These are phyloP conservation scores for Nemopilema nomurai DNA, from an alignment of 30 jellyfish, hydroid and myxozoan genomes.

Conservation along the genomic window DNA sequence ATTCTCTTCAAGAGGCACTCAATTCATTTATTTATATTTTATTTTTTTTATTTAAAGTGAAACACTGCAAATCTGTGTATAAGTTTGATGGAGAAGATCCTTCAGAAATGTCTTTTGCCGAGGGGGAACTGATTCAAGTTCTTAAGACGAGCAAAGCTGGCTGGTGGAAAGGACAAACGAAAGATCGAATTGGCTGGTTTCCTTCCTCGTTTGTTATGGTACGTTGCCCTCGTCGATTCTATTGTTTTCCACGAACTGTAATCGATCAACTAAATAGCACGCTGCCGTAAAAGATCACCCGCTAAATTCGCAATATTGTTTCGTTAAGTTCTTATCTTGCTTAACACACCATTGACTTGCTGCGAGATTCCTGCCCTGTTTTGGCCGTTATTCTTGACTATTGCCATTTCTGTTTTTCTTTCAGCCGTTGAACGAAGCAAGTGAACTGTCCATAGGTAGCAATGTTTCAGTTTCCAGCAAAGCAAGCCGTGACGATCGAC, in stretches of 20 bases:
- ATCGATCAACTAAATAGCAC: neutral
- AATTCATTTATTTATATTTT: neutral
- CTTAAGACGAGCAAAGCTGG: slow-evolving; percentile 47
- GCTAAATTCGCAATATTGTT: no score
- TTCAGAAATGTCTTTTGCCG: slow-evolving; percentile 50
- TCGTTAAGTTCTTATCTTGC: no score
- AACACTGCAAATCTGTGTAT: slow-evolving; percentile 57
- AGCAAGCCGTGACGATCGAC: neutral
- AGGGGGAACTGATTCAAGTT: slow-evolving; percentile 50
- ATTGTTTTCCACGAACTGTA: neutral
- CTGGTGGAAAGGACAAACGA: slow-evolving; percentile 69
- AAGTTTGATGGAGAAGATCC: slow-evolving; percentile 42
- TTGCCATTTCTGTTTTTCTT: neutral
- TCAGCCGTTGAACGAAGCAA: slow-evolving; percentile 44
- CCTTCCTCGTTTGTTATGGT: slow-evolving; percentile 75
- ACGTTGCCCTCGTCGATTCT: neutral
- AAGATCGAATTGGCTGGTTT: slow-evolving; percentile 64
- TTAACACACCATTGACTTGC: no score
- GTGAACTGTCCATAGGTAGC: slow-evolving; percentile 5
- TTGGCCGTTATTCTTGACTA: neutral
- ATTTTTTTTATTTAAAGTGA: slow-evolving; percentile 25
- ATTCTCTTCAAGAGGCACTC: neutral
- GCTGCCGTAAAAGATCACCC: no score
- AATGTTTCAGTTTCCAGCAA: neutral
- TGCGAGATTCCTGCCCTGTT: neutral